Evolutionary conservation across 2,797 vertebrate species (phyloP).

Genomic region (Benthosema pterotum): DNA sequence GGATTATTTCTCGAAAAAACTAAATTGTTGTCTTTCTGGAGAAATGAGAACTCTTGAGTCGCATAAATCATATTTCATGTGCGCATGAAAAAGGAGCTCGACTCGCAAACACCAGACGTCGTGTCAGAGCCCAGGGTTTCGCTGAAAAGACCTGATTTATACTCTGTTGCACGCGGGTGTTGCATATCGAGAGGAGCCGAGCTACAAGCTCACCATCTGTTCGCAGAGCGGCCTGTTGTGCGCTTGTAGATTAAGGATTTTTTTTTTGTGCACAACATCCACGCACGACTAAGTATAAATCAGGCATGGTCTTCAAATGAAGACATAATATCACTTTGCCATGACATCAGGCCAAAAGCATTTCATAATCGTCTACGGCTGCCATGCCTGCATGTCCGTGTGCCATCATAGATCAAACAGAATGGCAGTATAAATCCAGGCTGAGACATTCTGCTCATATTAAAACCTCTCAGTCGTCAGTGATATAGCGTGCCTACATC

Average conservation of each 20-base stretch:
- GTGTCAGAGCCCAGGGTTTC: constrained; percentile 6
- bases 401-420: constrained; percentile 17
- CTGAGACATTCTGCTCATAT: background rate
- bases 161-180: no score
- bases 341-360: constrained; percentile 8
- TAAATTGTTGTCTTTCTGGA: background rate
- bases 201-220: no score
- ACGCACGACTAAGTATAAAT: no score
- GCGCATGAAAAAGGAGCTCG: background rate
- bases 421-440: constrained; percentile 9
- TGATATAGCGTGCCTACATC: constrained; percentile 6
- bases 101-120: constrained; percentile 1
- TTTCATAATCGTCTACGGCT: constrained; percentile 5
- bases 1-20: constrained; percentile 1
- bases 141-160: no score
- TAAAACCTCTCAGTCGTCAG: constrained; percentile 19
- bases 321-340: constrained; percentile 4
- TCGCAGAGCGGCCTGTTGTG: no score
- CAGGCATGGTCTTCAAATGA: background rate
- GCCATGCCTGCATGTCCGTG: constrained; percentile 2
- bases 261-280: no score
- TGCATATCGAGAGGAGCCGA: no score
- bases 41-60: constrained; percentile 1
- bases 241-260: no score
- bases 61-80: background rate